phyloP scores from a whole-genome alignment of 53 echinoderm and acorn worm species.

The Echinometra lucunter region DNA sequence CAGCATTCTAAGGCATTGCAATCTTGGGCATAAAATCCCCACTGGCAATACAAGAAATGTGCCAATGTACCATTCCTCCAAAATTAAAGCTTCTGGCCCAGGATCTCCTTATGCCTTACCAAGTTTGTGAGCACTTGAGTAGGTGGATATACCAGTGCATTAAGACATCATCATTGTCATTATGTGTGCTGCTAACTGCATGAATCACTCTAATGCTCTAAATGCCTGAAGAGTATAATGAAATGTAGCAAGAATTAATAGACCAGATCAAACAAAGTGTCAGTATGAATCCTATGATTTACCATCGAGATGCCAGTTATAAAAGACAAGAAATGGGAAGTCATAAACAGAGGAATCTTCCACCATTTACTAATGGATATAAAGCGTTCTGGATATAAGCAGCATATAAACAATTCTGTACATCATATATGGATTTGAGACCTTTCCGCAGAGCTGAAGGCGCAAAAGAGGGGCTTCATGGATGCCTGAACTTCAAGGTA shows the following conservation, averaged over 20 bases:
- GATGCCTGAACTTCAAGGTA: slow-evolving; percentile 25
- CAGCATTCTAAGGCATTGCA: background rate
- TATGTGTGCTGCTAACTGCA: background rate
- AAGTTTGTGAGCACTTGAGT: background rate
- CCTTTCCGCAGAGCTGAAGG: background rate
- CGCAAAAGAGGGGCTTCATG: slow-evolving; percentile 17
- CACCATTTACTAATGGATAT: slow-evolving; percentile 25
- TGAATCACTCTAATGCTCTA: background rate
- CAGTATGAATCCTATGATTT: background rate
- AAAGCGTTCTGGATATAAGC: background rate
- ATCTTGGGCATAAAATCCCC: background rate
- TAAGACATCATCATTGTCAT: background rate
- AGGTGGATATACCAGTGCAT: background rate
- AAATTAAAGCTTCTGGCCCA: background rate
- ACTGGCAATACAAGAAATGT: too few relatives aligned
- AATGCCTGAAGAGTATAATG: background rate
- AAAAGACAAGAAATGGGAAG: background rate
- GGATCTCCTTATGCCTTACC: background rate
- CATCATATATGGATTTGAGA: slow-evolving; percentile 22
- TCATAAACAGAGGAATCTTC: background rate
- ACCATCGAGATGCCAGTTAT: background rate
- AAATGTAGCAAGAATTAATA: background rate
- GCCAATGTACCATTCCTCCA: background rate
- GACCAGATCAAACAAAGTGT: slow-evolving; percentile 24
- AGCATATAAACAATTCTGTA: slow-evolving; percentile 26